Conservation (phyloP, 2,113 vertebrate species). For the Rhinogobius similis region DNA sequence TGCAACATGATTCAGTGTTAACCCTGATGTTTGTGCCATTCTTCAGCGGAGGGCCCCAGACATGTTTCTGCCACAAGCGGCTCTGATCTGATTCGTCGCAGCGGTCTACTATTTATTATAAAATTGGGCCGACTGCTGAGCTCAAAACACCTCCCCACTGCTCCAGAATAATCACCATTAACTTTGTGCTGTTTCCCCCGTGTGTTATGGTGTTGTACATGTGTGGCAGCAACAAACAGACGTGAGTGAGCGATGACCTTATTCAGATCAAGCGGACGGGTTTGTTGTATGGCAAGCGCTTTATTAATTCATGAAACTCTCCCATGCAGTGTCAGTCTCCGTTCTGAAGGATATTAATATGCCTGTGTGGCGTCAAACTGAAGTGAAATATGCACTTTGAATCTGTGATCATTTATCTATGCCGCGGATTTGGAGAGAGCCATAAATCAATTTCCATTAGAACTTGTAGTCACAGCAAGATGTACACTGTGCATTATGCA, state of each 20-base stretch:
- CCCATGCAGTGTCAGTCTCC: slow-evolving; percentile 54
- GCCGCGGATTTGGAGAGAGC: slow-evolving; percentile 42
- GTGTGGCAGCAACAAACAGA: slow-evolving; percentile 53
- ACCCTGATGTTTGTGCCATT: neutral
- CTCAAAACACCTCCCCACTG: slow-evolving; percentile 61
- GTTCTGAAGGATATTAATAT: slow-evolving; percentile 63
- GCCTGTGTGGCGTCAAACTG: slow-evolving; percentile 50
- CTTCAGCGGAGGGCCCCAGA: neutral
- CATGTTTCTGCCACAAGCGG: slow-evolving; percentile 17
- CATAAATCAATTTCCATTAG: slow-evolving; percentile 54
- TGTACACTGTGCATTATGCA: slow-evolving; percentile 16
- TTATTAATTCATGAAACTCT: slow-evolving; percentile 72
- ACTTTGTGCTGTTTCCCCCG: slow-evolving; percentile 38
- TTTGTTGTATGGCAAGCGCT: slow-evolving; percentile 61
- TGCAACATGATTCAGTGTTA: slow-evolving; percentile 25
- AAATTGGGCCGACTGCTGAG: slow-evolving; percentile 64
- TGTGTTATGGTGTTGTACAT: slow-evolving; percentile 8
- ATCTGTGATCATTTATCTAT: slow-evolving; percentile 59
- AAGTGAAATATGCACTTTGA: slow-evolving; percentile 48
- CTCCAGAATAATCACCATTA: slow-evolving; percentile 67
- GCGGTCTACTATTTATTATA: slow-evolving; percentile 64
- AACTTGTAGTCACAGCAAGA: slow-evolving; percentile 28
- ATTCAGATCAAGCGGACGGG: slow-evolving; percentile 65
- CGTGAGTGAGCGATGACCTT: slow-evolving; percentile 64
- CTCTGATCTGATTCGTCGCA: slow-evolving; percentile 57